Base-by-base conservation (phyloP, 2,888 invertebrate genomes). In the Chymomyza amoena region DNA sequence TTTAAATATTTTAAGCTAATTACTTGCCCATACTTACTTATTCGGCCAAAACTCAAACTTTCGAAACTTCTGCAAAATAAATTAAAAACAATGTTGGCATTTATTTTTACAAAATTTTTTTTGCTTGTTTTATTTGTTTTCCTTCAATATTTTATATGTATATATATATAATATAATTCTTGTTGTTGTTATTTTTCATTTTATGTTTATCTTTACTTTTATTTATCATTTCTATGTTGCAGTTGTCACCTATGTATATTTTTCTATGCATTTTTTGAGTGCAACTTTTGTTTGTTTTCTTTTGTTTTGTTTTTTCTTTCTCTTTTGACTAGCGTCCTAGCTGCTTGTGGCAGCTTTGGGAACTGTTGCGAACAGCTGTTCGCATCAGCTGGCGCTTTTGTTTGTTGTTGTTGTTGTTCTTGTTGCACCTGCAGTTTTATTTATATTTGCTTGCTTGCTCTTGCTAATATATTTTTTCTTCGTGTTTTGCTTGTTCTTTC, bases 31-130 rank as follows among this genome's bases (percentile, higher is more conserved):
- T 45, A 45, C 39, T 45, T 13, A 45, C 39, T 32, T 32, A 7
- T 45, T 2, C 39, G 39, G 13, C 36, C 9, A 36, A 45, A 45
- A 45, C 39, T 0, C 7, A 32, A 32, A 45, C 4, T 45, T 45
- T 36, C 25, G 25, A 25, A 25, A 36, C 36, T 36, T n/a, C n/a
- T n/a, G n/a, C n/a, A 36, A 36, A 36, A 36, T 36, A 36, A 36
- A 36, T 9, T 6, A 36, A 13, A 45, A 45, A 45, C 39, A 13
- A 45, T 13, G 5, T 4, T 13, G 10, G 13, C 39, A 45, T 13
- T 74, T 82, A 85, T 87, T 85, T 85, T 86, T 86, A 86, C 86
- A 86, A 86, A 86, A 88, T 88, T 82, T 66, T 84, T 79, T 87
- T 87, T 84, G 76, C 78, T 82, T 79, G 75, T 86, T 85, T 80